These are phyloP conservation scores for Apomyelois bistriatella DNA, from an alignment of 2,888 invertebrate species.

Conservation along the genomic window DNA sequence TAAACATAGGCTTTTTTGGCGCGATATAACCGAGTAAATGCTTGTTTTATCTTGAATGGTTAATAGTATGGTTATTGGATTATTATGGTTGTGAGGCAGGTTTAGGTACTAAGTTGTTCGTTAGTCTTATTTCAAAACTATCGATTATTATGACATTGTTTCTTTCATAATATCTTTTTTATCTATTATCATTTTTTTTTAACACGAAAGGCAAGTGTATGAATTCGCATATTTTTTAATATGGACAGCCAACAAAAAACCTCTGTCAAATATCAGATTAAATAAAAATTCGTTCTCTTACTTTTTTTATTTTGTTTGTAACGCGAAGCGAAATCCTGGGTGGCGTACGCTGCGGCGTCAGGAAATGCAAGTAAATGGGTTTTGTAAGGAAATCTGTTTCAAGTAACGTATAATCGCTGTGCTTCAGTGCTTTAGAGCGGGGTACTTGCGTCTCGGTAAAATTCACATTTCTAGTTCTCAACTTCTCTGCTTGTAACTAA, in stretches of 20 bases:
- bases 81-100: too few species aligned
- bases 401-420: conserved; percentile 26
- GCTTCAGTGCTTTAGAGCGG: conserved; percentile 33
- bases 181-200: too few species aligned
- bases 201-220: too few species aligned
- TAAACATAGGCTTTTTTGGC: too few species aligned
- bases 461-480: conserved; percentile 3
- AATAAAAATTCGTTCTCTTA: neutral
- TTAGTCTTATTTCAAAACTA: too few species aligned
- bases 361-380: conserved; percentile 18
- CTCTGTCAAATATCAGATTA: neutral
- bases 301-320: conserved; percentile 2
- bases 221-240: too few species aligned
- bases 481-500: neutral
- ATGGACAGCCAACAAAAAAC: neutral
- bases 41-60: too few species aligned
- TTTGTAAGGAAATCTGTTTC: conserved; percentile 19
- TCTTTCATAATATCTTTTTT: too few species aligned
- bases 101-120: too few species aligned
- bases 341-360: conserved; percentile 3
- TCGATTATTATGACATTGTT: too few species aligned
- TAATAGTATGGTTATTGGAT: too few species aligned
- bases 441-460: conserved; percentile 27
- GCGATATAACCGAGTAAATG: too few species aligned
- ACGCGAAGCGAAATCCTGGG: neutral